Evolutionary conservation across 1,140 invertebrate genomes (phyloP).

Genomic region (Hirudo medicinalis): DNA sequence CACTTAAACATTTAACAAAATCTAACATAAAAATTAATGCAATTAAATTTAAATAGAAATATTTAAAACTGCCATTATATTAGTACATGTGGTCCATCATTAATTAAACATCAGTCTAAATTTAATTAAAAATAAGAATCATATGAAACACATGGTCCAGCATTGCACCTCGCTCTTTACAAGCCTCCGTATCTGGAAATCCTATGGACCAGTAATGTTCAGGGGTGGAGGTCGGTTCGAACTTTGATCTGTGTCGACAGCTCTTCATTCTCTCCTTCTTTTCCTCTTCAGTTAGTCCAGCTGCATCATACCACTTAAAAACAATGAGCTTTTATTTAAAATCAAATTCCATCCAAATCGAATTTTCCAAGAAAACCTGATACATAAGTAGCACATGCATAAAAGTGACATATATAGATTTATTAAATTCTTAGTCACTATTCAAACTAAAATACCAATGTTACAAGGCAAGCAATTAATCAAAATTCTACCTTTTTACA

Average conservation of each 20-base stretch:
- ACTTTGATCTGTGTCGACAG: slow-evolving; percentile 34
- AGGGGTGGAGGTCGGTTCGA: slow-evolving; percentile 33
- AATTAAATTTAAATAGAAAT: too few species aligned
- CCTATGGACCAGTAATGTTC: slow-evolving; percentile 40
- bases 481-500: slow-evolving; percentile 29
- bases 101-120: too few species aligned
- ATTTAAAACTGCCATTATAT: too few species aligned
- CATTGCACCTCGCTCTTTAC: slow-evolving; percentile 32
- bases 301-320: slow-evolving; percentile 34
- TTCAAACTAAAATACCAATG: not conserved
- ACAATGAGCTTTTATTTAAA: not conserved
- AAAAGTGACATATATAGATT: too few species aligned
- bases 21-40: too few species aligned
- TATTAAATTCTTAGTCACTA: not conserved
- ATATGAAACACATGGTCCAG: not conserved
- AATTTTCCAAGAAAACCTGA: not conserved
- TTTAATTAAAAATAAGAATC: too few species aligned
- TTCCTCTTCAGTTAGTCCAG: slow-evolving; percentile 31
- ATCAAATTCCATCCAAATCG: not conserved
- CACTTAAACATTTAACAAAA: too few species aligned
- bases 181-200: slow-evolving; percentile 38
- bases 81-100: too few species aligned
- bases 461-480: not conserved
- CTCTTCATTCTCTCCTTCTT: slow-evolving; percentile 30
- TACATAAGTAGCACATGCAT: not conserved